Evolutionary conservation across 2,113 vertebrate species (phyloP), one percentile per base, ranked within the genome.

Genomic region (Dissostichus mawsoni): DNA sequence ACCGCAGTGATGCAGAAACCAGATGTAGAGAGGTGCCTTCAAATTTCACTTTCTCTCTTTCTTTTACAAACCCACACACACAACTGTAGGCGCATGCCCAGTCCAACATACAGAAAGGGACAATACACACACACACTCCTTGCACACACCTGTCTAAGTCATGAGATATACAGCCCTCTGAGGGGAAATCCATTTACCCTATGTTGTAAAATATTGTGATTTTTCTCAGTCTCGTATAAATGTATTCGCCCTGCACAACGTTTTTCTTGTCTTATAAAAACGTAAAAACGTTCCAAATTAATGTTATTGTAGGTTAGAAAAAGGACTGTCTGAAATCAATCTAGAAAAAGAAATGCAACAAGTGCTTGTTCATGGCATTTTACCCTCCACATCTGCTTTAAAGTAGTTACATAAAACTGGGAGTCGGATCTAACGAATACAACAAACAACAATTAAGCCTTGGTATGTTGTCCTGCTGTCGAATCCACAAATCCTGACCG

Each of bases 1-100:
- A 81, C 56, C 76, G 81, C 85, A 56, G 77, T 91, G 91, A 95
- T 94, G 90, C 83, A 91, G 73, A 94, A 94, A 94, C 88, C 92
- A 94, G 93, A 93, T 94, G 92, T 86, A 81, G 85, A 86, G 74
- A 71, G 75, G 78, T 75, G 74, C 80, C 63, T 81, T 83, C 45
- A 45, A 3, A 70, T 84, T 77, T 80, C 73, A 80, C 61, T 81
- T 69, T 77, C 74, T 76, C 70, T 69, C 67, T 69, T 48, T 71
- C 44, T 77, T 73, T 67, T 41, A 41, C 36, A 41, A 41, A 41
- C 5, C 7, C 36, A 8, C 36, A 41, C 36, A 41, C 36, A 41
- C 36, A 36, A 36, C 36, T 7, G 7, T 6, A 36, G 36, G 36
- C 36, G 5, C 4, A 36, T 36, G 6, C 33, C 33, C 33, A 36